phyloP scores from a whole-genome alignment of 2,888 invertebrate species.

The Zootermopsis nevadensis region DNA sequence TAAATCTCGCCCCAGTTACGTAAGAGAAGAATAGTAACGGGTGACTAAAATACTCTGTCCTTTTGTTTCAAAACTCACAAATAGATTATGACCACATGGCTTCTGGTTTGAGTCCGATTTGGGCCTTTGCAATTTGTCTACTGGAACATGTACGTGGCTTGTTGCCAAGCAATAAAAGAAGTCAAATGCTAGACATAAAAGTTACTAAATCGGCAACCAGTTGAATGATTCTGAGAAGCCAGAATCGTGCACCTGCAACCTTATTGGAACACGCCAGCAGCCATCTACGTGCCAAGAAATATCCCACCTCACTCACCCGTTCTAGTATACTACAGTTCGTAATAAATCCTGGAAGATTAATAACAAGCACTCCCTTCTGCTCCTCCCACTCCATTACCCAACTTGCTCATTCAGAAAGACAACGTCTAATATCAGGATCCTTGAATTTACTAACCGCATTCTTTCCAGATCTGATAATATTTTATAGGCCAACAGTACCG shows the following conservation, averaged over 20 bases:
- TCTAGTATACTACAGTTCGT: not conserved
- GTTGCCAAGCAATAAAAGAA: not conserved
- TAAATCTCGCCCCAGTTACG: too few species aligned
- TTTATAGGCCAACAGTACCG: too few species aligned
- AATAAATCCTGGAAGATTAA: not conserved
- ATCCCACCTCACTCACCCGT: not conserved
- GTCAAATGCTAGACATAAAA: not conserved
- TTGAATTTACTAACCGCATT: not conserved
- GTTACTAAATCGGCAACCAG: slow-evolving; percentile 30
- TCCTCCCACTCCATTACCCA: not conserved
- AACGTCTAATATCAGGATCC: not conserved
- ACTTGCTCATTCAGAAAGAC: not conserved
- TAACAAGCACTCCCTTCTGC: not conserved
- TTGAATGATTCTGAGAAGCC: slow-evolving; percentile 8
- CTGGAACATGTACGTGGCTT: not conserved
- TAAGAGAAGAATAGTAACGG: not conserved
- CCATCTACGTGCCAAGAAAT: not conserved
- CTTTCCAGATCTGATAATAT: too few species aligned
- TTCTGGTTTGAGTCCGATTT: slow-evolving; percentile 6
- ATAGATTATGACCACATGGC: not conserved
- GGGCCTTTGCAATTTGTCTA: not conserved
- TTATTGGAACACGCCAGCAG: not conserved
- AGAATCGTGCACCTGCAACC: not conserved
- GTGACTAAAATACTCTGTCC: not conserved
- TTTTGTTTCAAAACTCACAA: not conserved